Evolutionary conservation across 2,113 vertebrate species (phyloP), one percentile per base, ranked within the genome.

Genomic region (Maccullochella peelii): DNA sequence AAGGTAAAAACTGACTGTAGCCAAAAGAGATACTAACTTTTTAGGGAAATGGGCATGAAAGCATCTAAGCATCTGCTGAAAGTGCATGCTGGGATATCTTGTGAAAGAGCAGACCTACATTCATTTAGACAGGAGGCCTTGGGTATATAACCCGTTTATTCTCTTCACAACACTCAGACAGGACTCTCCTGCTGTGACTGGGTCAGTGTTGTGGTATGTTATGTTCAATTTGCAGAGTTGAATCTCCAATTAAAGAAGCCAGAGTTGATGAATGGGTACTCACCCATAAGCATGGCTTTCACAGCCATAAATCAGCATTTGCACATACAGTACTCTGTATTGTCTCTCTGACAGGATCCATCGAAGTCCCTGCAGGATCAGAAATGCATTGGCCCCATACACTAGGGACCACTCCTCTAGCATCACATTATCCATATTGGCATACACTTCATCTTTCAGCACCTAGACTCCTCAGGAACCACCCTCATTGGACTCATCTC

Each of bases 1-100:
- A 88, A 70, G 79, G 75, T 87, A 87, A 84, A 86, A 92, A 87
- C 63, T 75, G 71, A 73, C 83, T 81, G 79, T 38, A 82, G 55
- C 72, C 84, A 84, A 86, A 77, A 86, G 68, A 83, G 62, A 88
- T 63, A 67, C 40, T 36, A 70, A 83, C 68, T 80, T 90, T 90
- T 87, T 62, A 70, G 21, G 40, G 66, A 75, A 71, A 72, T 81
- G 58, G 42, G 30, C 72, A 87, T 15, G 5, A 69, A 85, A 77
- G 68, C 40, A 4, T 21, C 52, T 47, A 30, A 57, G 40, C 6
- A 62, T 72, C 47, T 58, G 8, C 58, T 62, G 16, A 75, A 83
- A 85, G 57, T 80, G 42, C 72, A 71, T 73, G 20, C 63, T 47
- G 57, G 69, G 62, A 59, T 69, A 16, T 58, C 27, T 52, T 21